Evolutionary conservation across 1,140 invertebrate genomes (phyloP).

Genomic region (Chrysomallon squamiferum): DNA sequence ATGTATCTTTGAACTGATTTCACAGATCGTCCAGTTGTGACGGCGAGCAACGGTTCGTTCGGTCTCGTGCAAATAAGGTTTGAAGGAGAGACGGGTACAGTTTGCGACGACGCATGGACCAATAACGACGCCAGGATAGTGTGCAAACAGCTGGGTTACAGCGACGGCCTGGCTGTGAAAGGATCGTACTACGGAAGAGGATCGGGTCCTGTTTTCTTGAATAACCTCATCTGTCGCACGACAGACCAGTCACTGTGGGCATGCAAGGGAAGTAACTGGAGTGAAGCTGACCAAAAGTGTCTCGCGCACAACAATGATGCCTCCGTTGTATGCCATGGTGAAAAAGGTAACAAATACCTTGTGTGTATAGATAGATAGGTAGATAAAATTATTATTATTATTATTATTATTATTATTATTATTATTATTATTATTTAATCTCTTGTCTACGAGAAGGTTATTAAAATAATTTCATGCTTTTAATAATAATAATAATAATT

Average conservation of each 20-base stretch:
- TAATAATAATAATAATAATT: no score
- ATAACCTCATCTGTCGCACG: slow-evolving; percentile 38
- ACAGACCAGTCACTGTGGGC: slow-evolving; percentile 36
- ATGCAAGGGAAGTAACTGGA: slow-evolving; percentile 28
- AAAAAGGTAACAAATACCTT: no score
- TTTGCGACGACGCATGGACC: slow-evolving; percentile 45
- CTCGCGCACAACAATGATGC: slow-evolving; percentile 39
- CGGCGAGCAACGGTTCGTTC: background rate
- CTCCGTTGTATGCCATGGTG: slow-evolving; percentile 41
- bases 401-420: no score
- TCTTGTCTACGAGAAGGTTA: no score
- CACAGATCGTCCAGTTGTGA: no score
- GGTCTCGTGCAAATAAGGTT: slow-evolving; percentile 46
- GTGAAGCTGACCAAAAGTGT: slow-evolving; percentile 15
- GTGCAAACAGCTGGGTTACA: slow-evolving; percentile 27
- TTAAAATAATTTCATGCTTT: no score
- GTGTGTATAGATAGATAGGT: no score
- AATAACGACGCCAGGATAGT: slow-evolving; percentile 31
- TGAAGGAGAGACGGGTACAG: slow-evolving; percentile 38
- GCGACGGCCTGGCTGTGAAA: slow-evolving; percentile 8
- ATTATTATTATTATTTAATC: no score
- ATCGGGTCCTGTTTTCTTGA: slow-evolving; percentile 41
- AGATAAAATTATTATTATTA: no score
- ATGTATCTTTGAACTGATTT: no score
- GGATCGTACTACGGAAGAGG: slow-evolving; percentile 39